These are phyloP conservation scores for Zaprionus lineosus DNA, from an alignment of 2,888 invertebrate species.

Conservation along the genomic window DNA sequence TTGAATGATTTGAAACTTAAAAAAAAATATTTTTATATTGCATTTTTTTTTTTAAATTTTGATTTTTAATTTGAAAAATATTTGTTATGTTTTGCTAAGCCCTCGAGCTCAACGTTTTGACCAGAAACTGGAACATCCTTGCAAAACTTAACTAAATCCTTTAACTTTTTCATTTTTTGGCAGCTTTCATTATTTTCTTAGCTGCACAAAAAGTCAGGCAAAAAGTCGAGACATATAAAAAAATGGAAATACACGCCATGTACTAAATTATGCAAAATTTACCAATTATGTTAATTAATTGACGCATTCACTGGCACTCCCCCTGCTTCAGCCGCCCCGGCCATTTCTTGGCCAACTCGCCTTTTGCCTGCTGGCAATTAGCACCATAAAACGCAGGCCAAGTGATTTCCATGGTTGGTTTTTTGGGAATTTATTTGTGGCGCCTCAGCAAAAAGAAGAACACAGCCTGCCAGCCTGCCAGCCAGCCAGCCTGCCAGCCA, in stretches of 20 bases:
- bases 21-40: too few species aligned
- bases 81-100: too few species aligned
- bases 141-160: background rate
- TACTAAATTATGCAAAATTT: conserved; percentile 72
- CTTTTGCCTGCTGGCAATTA: conserved; percentile 57
- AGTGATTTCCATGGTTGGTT: conserved; percentile 39
- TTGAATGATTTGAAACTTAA: too few species aligned
- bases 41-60: too few species aligned
- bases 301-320: too few species aligned
- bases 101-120: too few species aligned
- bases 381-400: conserved; percentile 72
- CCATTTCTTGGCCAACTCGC: conserved; percentile 14
- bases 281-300: conserved; percentile 78
- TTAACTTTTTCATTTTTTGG: background rate
- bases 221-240: conserved; percentile 7
- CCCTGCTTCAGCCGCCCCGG: too few species aligned
- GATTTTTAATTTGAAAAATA: too few species aligned
- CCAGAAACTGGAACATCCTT: background rate
- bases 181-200: background rate
- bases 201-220: background rate
- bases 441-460: conserved; percentile 30
- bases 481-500: conserved; percentile 5
- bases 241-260: conserved; percentile 8
- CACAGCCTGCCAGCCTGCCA: conserved; percentile 3
- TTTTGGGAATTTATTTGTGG: conserved; percentile 47